Evolutionary conservation across 2,113 vertebrate species (phyloP).

Genomic region (Megaleporinus macrocephalus): DNA sequence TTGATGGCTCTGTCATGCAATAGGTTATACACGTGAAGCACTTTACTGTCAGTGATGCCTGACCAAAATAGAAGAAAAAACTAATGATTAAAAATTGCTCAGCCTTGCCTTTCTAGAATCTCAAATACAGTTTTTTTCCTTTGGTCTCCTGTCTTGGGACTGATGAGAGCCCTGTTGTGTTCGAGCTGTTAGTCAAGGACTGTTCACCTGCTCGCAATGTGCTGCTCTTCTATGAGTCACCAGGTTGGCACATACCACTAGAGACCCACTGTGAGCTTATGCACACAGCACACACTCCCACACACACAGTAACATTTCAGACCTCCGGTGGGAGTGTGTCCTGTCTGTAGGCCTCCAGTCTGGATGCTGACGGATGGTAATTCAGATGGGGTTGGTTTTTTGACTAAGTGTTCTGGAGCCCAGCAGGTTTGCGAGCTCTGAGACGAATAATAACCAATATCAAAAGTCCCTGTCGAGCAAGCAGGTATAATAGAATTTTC

Average conservation of each 20-base stretch:
- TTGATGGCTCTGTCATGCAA: background rate
- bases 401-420: conserved; percentile 31
- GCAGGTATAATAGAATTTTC: conserved; percentile 18
- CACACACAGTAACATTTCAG: conserved; percentile 20
- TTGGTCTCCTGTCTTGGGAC: background rate
- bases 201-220: conserved; percentile 8
- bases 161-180: background rate
- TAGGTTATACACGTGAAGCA: background rate
- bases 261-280: conserved; percentile 6
- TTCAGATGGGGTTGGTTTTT: conserved; percentile 48
- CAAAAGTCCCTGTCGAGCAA: conserved; percentile 23
- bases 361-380: conserved; percentile 34
- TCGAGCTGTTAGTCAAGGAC: background rate
- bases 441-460: conserved; percentile 44
- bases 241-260: background rate
- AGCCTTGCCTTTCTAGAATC: background rate
- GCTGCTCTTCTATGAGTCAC: conserved; percentile 26
- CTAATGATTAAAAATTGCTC: background rate
- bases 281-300: conserved; percentile 3
- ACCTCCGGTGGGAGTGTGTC: conserved; percentile 30
- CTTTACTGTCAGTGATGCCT: background rate
- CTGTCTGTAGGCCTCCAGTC: conserved; percentile 11
- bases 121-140: background rate
- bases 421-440: conserved; percentile 32
- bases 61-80: background rate